phyloP scores from a whole-genome alignment of 2,888 invertebrate genomes.

The Philaethria dido region DNA sequence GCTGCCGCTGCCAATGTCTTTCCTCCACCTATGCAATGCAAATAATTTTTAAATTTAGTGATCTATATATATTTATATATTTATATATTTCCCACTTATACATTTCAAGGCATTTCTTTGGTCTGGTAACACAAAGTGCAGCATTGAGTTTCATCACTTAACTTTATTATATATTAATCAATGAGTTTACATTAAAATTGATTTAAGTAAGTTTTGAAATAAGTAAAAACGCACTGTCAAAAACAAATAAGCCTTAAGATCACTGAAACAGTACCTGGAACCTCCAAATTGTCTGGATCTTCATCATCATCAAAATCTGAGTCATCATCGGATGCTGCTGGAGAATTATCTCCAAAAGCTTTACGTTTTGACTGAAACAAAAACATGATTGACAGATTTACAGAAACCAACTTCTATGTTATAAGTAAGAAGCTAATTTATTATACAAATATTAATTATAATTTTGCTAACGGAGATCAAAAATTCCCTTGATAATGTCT shows the following conservation, averaged over 20 bases:
- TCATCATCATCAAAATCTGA: conserved; percentile 93
- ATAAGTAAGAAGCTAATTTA: too few species aligned
- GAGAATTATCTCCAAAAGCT: conserved; percentile 68
- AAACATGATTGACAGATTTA: neutral
- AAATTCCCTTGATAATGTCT: too few species aligned
- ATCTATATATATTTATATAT: too few species aligned
- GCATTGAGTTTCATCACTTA: too few species aligned
- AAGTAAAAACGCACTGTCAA: too few species aligned
- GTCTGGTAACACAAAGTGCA: neutral
- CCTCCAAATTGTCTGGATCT: conserved; percentile 96
- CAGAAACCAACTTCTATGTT: neutral
- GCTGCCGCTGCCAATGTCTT: conserved; percentile 93
- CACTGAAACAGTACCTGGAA: conserved; percentile 87
- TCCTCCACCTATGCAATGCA: conserved; percentile 87
- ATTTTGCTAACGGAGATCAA: too few species aligned
- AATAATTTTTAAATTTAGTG: neutral
- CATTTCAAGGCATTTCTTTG: neutral
- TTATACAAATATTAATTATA: too few species aligned
- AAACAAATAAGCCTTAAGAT: neutral
- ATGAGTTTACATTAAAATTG: too few species aligned
- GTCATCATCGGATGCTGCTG: conserved; percentile 76
- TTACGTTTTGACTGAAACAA: conserved; percentile 69
- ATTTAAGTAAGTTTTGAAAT: too few species aligned
- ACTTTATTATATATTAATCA: too few species aligned
- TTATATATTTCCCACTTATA: neutral